phyloP scores from a whole-genome alignment of 1,140 invertebrate genomes.

The Achatina immaculata region DNA sequence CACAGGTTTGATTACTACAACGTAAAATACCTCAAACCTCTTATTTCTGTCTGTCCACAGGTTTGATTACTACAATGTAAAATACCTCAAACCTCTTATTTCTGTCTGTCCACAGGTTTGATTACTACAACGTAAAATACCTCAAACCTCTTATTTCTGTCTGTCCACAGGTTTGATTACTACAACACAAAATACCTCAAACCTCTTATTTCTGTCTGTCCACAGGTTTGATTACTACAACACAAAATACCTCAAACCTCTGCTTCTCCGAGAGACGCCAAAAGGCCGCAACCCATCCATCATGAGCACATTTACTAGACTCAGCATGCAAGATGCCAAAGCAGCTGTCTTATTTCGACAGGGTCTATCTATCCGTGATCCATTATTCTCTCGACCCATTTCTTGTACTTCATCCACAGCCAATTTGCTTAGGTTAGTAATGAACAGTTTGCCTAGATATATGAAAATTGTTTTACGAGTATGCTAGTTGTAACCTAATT shows the following conservation, averaged over 20 bases:
- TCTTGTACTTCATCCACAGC: background rate
- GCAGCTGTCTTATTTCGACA: conserved; percentile 55
- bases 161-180: conserved; percentile 83
- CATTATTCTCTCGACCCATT: background rate
- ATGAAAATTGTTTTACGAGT: no score
- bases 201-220: no score
- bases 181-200: conserved; percentile 94
- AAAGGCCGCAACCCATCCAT: conserved; percentile 92
- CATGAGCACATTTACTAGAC: conserved; percentile 91
- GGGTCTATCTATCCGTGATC: conserved; percentile 8
- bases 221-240: conserved; percentile 92
- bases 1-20: no score
- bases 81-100: no score
- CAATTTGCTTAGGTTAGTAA: conserved; percentile 10
- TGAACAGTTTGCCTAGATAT: background rate
- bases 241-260: conserved; percentile 91
- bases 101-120: conserved; percentile 80
- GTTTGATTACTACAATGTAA: no score
- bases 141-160: no score
- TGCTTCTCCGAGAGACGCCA: conserved; percentile 84
- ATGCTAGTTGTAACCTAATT: no score
- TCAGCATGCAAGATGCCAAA: conserved; percentile 93
- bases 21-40: no score
- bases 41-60: no score
- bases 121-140: conserved; percentile 93